Percentiles rank a stretch among this genome's conserved stretches.
Conservation (phyloP, 2,888 invertebrate genomes). For the Spicauda simplicius region DNA sequence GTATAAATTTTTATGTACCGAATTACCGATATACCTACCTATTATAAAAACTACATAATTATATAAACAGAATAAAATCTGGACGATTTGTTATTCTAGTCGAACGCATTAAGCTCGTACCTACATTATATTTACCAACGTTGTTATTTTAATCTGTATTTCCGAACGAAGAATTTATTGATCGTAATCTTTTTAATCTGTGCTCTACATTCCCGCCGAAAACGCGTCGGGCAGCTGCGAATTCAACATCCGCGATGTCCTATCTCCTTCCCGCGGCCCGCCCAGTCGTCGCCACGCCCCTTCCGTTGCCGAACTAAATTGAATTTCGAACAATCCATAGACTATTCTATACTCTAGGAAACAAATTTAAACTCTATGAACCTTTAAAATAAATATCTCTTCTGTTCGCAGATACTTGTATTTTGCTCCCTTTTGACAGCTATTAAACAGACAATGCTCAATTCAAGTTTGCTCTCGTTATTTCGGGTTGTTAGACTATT, state of each 20-base stretch:
- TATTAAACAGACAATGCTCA: constrained; percentile 18
- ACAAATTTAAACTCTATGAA: constrained; percentile 38
- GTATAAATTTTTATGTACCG: too few species aligned
- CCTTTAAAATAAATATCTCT: not conserved
- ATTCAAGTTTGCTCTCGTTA: constrained; percentile 1
- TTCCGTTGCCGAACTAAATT: constrained; percentile 69
- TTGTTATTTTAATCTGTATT: constrained; percentile 13
- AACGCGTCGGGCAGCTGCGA: constrained; percentile 47
- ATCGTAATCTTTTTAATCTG: constrained; percentile 32
- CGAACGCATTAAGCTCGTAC: not conserved
- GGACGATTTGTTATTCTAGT: too few species aligned
- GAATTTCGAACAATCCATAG: constrained; percentile 62
- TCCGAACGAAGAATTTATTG: constrained; percentile 16
- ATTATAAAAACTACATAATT: too few species aligned
- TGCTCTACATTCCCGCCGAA: constrained; percentile 41
- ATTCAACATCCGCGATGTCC: constrained; percentile 57
- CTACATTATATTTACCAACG: not conserved
- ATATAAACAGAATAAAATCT: too few species aligned
- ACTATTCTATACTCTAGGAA: constrained; percentile 41
- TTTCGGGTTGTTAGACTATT: constrained; percentile 2
- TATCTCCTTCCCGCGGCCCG: constrained; percentile 78
- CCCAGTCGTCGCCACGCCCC: constrained; percentile 74
- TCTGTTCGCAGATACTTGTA: not conserved
- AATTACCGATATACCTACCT: too few species aligned
- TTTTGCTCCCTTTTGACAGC: constrained; percentile 7